Percentiles rank a stretch among this genome's conserved stretches.
phyloP scores from a whole-genome alignment of 2,113 vertebrate genomes.

The Sebastes schlegelii region DNA sequence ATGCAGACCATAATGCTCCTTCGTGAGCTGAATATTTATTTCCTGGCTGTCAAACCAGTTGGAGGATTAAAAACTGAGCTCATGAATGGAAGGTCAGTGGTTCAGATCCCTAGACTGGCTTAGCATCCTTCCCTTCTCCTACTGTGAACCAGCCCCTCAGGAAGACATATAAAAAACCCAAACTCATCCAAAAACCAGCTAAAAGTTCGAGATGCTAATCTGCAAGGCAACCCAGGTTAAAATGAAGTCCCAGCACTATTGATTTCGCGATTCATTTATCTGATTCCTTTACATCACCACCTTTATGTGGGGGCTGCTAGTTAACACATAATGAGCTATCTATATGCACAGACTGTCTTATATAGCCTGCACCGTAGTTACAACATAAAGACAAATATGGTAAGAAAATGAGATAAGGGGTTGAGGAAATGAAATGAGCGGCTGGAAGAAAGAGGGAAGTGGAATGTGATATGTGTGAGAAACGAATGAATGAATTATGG shows the following conservation, averaged over 20 bases:
- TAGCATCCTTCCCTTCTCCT: neutral
- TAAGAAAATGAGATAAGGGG: constrained; percentile 20
- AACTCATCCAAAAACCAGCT: constrained; percentile 37
- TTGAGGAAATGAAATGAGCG: constrained; percentile 5
- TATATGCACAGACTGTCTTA: constrained; percentile 64
- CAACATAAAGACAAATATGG: constrained; percentile 47
- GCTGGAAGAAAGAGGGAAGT: too few relatives aligned
- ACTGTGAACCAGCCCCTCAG: constrained; percentile 2
- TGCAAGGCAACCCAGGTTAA: constrained; percentile 53
- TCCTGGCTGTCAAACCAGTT: neutral
- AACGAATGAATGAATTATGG: constrained; percentile 17
- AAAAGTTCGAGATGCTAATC: constrained; percentile 27
- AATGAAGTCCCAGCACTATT: constrained; percentile 61
- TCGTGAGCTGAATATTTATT: constrained; percentile 48
- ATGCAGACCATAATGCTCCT: constrained; percentile 35
- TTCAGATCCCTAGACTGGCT: constrained; percentile 5
- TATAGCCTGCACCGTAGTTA: constrained; percentile 7
- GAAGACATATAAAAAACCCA: neutral
- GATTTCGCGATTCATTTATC: constrained; percentile 68
- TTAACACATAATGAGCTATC: constrained; percentile 74
- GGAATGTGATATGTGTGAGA: neutral
- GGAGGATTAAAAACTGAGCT: neutral
- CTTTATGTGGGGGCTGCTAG: constrained; percentile 34
- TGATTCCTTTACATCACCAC: constrained; percentile 68
- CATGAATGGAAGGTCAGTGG: neutral